phyloP scores from a whole-genome alignment of 2,888 invertebrate genomes.

The Archips xylosteana region DNA sequence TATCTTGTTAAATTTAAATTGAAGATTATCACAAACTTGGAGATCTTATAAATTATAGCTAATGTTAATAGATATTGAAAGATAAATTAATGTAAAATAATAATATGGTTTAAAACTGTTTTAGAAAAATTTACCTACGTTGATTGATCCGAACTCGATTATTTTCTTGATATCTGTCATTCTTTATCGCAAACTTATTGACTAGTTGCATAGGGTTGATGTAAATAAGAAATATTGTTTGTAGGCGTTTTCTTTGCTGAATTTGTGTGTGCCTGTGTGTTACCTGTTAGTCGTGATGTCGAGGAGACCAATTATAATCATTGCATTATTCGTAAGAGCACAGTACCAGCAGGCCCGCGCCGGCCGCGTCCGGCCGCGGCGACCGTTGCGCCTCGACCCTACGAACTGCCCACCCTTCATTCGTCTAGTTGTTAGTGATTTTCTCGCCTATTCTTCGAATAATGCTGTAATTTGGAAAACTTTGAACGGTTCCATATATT shows the following conservation, averaged over 20 bases:
- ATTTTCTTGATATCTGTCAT: slow-evolving; percentile 72
- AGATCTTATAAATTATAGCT: slow-evolving; percentile 83
- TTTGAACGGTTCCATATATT: slow-evolving; percentile 78
- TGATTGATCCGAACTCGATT: slow-evolving; percentile 78
- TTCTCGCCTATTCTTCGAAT: slow-evolving; percentile 81
- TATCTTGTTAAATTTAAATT: slow-evolving; percentile 83
- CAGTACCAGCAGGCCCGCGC: background rate
- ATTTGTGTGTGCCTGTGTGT: slow-evolving; percentile 77
- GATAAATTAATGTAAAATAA: slow-evolving; percentile 77
- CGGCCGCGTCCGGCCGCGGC: background rate
- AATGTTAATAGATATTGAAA: slow-evolving; percentile 83
- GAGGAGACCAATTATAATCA: slow-evolving; percentile 45
- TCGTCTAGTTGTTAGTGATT: slow-evolving; percentile 77
- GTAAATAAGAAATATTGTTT: slow-evolving; percentile 75
- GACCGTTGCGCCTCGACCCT: slow-evolving; percentile 38
- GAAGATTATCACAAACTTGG: slow-evolving; percentile 80
- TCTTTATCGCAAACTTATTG: slow-evolving; percentile 74
- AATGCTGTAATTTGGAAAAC: slow-evolving; percentile 72
- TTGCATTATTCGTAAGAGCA: slow-evolving; percentile 11
- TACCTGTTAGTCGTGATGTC: slow-evolving; percentile 58
- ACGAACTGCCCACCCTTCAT: slow-evolving; percentile 54
- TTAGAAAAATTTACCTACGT: slow-evolving; percentile 86
- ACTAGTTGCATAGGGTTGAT: slow-evolving; percentile 76
- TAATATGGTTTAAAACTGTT: slow-evolving; percentile 80
- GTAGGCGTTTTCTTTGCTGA: slow-evolving; percentile 73